phyloP scores from a whole-genome alignment of 1,140 invertebrate species.

The Ericerus pela region DNA sequence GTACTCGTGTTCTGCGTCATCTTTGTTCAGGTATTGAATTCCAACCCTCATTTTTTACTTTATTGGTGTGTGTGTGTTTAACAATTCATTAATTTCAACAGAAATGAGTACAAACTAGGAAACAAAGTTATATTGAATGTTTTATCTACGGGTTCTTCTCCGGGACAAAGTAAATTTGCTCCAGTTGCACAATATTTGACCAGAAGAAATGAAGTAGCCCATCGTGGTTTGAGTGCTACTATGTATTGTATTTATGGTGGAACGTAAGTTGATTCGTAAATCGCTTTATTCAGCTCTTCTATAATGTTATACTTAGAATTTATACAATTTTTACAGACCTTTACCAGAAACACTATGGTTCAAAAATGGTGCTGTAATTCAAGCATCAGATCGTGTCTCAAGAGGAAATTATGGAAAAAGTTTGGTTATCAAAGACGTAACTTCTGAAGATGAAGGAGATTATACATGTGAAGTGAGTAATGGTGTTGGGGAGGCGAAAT shows the following conservation, averaged over 20 bases:
- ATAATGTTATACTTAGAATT: constrained; percentile 5
- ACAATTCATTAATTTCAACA: constrained; percentile 22
- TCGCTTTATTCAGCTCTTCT: constrained; percentile 3
- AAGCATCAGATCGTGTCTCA: constrained; percentile 54
- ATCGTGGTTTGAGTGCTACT: constrained; percentile 63
- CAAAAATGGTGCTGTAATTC: constrained; percentile 53
- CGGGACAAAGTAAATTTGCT: constrained; percentile 55
- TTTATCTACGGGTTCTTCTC: constrained; percentile 52
- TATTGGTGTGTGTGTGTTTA: background rate
- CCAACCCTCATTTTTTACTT: too few species aligned
- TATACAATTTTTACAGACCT: constrained; percentile 35
- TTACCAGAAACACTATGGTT: constrained; percentile 69
- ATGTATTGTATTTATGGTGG: constrained; percentile 83
- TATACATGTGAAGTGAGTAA: constrained; percentile 87
- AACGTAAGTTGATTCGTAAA: constrained; percentile 43
- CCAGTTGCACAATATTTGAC: constrained; percentile 69
- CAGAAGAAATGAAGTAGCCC: constrained; percentile 67
- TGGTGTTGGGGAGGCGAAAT: constrained; percentile 66
- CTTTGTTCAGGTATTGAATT: constrained; percentile 45
- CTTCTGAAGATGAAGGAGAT: constrained; percentile 68
- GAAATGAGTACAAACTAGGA: constrained; percentile 81
- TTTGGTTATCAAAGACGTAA: constrained; percentile 66
- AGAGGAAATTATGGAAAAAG: constrained; percentile 87
- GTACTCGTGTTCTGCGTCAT: constrained; percentile 80
- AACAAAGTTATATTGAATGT: constrained; percentile 68